Evolutionary conservation across 1,140 invertebrate species (phyloP), one percentile per base, ranked within the genome.

Genomic region (Drosophila repletoides): DNA sequence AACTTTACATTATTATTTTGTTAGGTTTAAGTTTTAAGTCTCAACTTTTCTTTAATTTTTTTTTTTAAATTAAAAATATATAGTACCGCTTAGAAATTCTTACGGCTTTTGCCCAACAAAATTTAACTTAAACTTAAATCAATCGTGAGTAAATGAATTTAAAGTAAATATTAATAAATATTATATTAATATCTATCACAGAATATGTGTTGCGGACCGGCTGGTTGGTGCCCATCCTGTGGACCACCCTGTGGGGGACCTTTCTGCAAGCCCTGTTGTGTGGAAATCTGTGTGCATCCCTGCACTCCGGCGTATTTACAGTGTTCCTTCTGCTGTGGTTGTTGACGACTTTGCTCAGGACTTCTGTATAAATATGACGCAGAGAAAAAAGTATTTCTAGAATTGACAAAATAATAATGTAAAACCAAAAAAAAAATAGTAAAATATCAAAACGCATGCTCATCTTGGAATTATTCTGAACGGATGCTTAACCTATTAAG

Each of bases 261-360:
- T 1, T 68, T 33, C 2, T 34, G 60, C 26, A 72, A 56, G 3
- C 6, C 12, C 12, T 83, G 77, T 26, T 84, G 77, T 15, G 65
- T 83, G 7, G 79, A 83, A 29, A 38, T 84, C 6, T 84, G 79
- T 41, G 33, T 43, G 10, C 26, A 21, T 6, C 77, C 77, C 0
- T 83, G 74, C 22, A 83, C 77, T 5, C 77, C 77, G 0, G 79
- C 77, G 1, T 83, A 77, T 31, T 40, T 83, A 29, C 77, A 83
- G 40, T 77, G 56, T 31, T 59, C 60, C 3, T 48, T 26, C 17
- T 51, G 63, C 3, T 61, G 73, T 10, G 64, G 76, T 29, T 80
- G 69, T 29, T 79, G 15, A 48, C 5, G 2, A n/a, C 15, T 24
- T 7, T 2, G 1, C 3, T 7, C 9, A n/a, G 26, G 43, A 28